These are phyloP conservation scores for Erebia palarica DNA, from an alignment of 2,888 invertebrate species.

Conservation along the genomic window DNA sequence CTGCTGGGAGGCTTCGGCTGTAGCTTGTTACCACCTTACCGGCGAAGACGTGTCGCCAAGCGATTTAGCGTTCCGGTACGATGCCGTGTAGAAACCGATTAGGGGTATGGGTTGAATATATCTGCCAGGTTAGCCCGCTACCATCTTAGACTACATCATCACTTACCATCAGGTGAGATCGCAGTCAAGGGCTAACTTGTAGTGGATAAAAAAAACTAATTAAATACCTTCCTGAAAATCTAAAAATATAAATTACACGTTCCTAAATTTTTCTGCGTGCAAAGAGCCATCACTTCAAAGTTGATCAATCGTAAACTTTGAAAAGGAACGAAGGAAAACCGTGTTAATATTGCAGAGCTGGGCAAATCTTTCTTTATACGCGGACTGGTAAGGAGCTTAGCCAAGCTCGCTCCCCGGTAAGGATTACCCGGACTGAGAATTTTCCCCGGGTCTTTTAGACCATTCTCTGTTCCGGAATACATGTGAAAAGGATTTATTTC, in stretches of 20 bases:
- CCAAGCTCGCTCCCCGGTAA: neutral
- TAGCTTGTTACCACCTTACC: too few species aligned
- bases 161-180: too few species aligned
- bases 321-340: conserved; percentile 32
- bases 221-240: too few species aligned
- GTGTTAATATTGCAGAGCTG: conserved; percentile 6
- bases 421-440: conserved; percentile 20
- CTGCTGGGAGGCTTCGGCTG: too few species aligned
- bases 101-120: neutral
- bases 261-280: too few species aligned
- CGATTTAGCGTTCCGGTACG: too few species aligned
- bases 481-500: conserved; percentile 13
- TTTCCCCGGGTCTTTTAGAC: conserved; percentile 11
- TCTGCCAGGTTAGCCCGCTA: neutral
- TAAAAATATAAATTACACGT: too few species aligned
- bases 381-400: conserved; percentile 21
- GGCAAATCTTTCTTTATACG: conserved; percentile 17
- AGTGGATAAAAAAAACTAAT: neutral
- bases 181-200: neutral
- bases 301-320: conserved; percentile 7
- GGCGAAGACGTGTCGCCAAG: too few species aligned
- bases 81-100: too few species aligned
- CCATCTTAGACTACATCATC: neutral
- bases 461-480: conserved; percentile 3
- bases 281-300: neutral